A percentile compares a stretch with the other conserved stretches of the same genome.
Evolutionary conservation across 2,888 invertebrate genomes (phyloP).

Genomic region (Cataglyphis rosenhaueri): DNA sequence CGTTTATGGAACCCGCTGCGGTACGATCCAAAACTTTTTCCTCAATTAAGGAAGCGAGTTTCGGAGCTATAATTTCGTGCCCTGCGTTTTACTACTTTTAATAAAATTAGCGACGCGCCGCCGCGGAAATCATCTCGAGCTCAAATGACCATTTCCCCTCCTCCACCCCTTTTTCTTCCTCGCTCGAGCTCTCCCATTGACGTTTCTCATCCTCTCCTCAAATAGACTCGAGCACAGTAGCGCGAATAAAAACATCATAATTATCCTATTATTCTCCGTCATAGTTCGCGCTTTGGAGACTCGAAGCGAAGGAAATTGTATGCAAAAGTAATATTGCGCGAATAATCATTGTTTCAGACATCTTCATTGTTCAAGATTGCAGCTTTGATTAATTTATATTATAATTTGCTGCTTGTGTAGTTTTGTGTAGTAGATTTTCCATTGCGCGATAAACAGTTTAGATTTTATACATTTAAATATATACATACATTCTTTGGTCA

Average conservation of each 20-base stretch:
- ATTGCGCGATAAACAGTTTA: not conserved
- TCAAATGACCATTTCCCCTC: conserved; percentile 4
- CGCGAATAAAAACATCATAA: not conserved
- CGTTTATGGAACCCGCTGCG: conserved; percentile 43
- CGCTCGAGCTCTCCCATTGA: not conserved
- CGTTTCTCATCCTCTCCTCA: not conserved
- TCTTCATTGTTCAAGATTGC: not conserved
- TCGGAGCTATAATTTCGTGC: conserved; percentile 42
- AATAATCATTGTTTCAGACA: not conserved
- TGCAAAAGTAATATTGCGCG: not conserved
- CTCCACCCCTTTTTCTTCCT: not conserved
- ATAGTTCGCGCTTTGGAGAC: not conserved
- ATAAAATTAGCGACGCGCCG: conserved; percentile 48
- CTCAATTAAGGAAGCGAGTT: conserved; percentile 49
- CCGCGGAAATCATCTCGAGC: conserved; percentile 33
- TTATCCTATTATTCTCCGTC: not conserved
- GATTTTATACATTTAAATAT: not conserved
- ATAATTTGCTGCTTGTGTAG: not conserved
- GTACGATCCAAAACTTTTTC: conserved; percentile 54
- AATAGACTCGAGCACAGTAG: not conserved
- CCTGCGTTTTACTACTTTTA: conserved; percentile 49
- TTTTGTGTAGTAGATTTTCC: not conserved
- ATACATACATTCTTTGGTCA: not conserved
- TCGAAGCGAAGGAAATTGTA: not conserved
- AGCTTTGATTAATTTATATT: not conserved